These are phyloP conservation scores for Zaprionus ghesquierei DNA, from an alignment of 1,140 invertebrate species.

Conservation along the genomic window DNA sequence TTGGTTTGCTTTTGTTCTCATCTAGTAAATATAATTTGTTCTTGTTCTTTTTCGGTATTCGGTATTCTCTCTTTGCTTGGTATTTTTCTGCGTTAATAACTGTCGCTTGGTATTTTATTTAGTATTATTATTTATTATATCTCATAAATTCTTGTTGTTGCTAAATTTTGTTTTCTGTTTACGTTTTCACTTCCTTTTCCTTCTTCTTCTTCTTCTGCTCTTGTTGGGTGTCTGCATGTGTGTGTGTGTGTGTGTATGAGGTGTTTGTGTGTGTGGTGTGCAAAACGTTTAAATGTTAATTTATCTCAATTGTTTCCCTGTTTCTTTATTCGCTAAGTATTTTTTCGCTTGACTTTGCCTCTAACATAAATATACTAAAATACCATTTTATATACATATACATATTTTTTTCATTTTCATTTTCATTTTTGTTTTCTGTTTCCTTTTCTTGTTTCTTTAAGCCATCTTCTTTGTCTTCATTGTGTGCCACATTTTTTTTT, in stretches of 20 bases:
- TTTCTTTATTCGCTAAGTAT: slow-evolving; percentile 80
- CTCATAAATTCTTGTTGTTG: slow-evolving; percentile 81
- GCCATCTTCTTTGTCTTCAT: slow-evolving; percentile 51
- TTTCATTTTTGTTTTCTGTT: slow-evolving; percentile 8
- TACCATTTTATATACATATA: slow-evolving; percentile 65
- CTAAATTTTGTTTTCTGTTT: slow-evolving; percentile 79
- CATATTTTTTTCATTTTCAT: slow-evolving; percentile 41
- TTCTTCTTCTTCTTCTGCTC: slow-evolving; percentile 25
- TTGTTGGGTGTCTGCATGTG: slow-evolving; percentile 28
- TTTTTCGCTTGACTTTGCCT: slow-evolving; percentile 44
- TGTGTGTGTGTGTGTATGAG: slow-evolving; percentile 1
- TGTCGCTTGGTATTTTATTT: slow-evolving; percentile 59
- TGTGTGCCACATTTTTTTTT: slow-evolving; percentile 44
- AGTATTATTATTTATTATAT: slow-evolving; percentile 68
- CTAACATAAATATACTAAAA: slow-evolving; percentile 79
- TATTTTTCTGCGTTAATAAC: slow-evolving; percentile 36
- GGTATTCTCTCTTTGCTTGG: neutral
- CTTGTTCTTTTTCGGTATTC: slow-evolving; percentile 52
- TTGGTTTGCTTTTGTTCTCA: slow-evolving; percentile 38
- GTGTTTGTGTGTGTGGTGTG: slow-evolving; percentile 23
- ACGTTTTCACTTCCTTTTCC: neutral
- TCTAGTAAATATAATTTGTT: slow-evolving; percentile 75
- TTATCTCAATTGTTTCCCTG: slow-evolving; percentile 80
- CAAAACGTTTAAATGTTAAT: slow-evolving; percentile 76
- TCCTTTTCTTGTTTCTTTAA: slow-evolving; percentile 34